These are phyloP conservation scores for Stramonita haemastoma DNA, from an alignment of 2,888 invertebrate genomes.

Conservation along the genomic window DNA sequence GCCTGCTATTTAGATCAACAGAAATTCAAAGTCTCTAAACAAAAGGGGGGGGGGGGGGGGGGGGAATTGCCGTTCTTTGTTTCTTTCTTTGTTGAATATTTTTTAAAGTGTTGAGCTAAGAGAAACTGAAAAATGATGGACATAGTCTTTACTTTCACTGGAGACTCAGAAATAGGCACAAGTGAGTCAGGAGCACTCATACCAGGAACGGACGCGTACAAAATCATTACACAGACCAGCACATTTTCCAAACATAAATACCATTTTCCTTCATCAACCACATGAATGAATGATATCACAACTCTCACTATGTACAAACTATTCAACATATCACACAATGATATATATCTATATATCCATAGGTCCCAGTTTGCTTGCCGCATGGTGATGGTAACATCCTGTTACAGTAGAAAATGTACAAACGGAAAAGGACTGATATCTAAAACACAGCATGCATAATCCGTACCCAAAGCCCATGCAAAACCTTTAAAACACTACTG, in stretches of 20 bases:
- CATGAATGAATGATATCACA: no score
- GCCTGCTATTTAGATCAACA: no score
- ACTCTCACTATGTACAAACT: background rate
- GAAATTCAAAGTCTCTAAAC: no score
- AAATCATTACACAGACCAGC: background rate
- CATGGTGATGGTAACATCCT: background rate
- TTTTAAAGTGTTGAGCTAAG: no score
- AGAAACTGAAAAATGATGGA: no score
- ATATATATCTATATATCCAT: background rate
- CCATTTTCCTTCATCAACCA: background rate
- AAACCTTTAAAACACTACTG: constrained; percentile 34
- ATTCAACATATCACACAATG: background rate
- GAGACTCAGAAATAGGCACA: no score
- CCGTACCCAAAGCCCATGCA: constrained; percentile 45
- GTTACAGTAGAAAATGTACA: constrained; percentile 7
- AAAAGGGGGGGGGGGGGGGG: no score
- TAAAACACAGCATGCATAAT: constrained; percentile 43
- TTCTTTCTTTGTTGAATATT: no score
- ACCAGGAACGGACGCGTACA: background rate
- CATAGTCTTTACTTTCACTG: no score
- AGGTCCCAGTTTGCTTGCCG: constrained; percentile 42
- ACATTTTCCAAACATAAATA: background rate
- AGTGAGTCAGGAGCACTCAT: no score
- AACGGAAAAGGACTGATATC: constrained; percentile 38
- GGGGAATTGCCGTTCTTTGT: no score